Evolutionary conservation across 2,888 invertebrate genomes (phyloP).

Genomic region (Pristionchus fissidentatus): DNA sequence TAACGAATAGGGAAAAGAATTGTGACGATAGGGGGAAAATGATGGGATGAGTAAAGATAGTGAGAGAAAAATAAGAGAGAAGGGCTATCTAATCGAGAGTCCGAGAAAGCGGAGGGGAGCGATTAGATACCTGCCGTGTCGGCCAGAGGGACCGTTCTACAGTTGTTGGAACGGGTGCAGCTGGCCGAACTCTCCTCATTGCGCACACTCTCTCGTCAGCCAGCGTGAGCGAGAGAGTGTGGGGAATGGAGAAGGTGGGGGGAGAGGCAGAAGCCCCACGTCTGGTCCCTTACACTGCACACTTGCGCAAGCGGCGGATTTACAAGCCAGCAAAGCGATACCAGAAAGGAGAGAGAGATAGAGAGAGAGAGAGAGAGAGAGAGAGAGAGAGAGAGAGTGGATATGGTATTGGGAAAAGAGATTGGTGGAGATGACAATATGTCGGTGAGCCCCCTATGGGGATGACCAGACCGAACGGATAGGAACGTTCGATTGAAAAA

Average conservation of each 20-base stretch:
- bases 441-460: too few species aligned
- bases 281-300: slow-evolving; percentile 25
- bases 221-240: neutral
- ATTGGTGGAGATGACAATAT: neutral
- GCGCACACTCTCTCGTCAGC: neutral
- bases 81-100: neutral
- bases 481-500: too few species aligned
- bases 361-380: neutral
- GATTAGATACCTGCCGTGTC: neutral
- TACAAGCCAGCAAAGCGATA: too few species aligned
- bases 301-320: slow-evolving; percentile 18
- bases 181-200: neutral
- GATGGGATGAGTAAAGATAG: too few species aligned
- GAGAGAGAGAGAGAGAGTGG: neutral
- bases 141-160: neutral
- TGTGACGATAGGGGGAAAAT: too few species aligned
- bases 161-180: neutral
- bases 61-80: neutral
- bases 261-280: neutral
- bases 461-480: too few species aligned
- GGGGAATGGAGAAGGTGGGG: neutral
- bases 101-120: neutral
- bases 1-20: too few species aligned
- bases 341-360: too few species aligned
- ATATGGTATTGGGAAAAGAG: neutral